Conservation (phyloP, 2,888 invertebrate species). For the Yponomeuta cagnagella region DNA sequence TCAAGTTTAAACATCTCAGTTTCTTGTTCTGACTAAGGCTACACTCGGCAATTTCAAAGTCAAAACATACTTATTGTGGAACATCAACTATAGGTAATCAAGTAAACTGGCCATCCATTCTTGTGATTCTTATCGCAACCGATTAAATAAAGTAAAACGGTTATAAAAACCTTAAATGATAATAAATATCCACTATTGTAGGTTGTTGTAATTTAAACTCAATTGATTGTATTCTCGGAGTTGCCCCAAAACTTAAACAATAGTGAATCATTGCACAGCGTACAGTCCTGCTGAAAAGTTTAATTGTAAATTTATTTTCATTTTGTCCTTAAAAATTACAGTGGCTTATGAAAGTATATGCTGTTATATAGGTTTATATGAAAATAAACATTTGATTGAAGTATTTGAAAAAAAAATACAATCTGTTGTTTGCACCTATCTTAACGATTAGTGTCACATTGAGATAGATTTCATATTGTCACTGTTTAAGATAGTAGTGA, state of each 20-base stretch:
- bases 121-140: constrained; percentile 57
- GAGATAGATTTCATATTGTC: no score
- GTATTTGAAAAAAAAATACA: no score
- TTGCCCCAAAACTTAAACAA: constrained; percentile 59
- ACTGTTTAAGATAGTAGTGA: neutral
- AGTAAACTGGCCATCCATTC: constrained; percentile 33
- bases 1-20: neutral
- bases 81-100: neutral
- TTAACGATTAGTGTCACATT: no score
- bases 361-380: no score
- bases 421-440: no score
- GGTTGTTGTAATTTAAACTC: constrained; percentile 60
- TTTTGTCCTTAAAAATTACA: neutral
- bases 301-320: neutral
- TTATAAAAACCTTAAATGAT: constrained; percentile 65
- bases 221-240: constrained; percentile 70
- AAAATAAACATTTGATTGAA: no score
- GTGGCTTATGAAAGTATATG: no score
- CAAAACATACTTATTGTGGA: neutral
- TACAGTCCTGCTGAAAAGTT: constrained; percentile 4
- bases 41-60: neutral
- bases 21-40: neutral
- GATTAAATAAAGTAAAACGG: constrained; percentile 68
- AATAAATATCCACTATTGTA: constrained; percentile 68
- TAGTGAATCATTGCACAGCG: constrained; percentile 47